A percentile compares a stretch with the other conserved stretches of the same genome.
Evolutionary conservation across 2,113 vertebrate genomes (phyloP).

Genomic region (Steatornis caripensis): DNA sequence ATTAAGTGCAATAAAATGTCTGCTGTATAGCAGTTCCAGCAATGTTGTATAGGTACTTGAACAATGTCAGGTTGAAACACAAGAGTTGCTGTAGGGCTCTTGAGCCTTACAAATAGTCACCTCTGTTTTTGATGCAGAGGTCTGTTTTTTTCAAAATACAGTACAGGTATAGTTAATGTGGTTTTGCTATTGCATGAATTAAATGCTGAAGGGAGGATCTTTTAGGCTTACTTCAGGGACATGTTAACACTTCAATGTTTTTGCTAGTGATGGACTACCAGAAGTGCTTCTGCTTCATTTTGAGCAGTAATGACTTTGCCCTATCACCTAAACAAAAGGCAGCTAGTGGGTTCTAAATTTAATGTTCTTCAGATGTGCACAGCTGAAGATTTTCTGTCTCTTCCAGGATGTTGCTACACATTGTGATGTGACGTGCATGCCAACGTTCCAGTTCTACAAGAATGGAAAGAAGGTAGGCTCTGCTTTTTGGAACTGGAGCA

Average conservation of each 20-base stretch:
- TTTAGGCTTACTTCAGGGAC: not conserved
- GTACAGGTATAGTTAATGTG: not conserved
- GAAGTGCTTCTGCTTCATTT: not conserved
- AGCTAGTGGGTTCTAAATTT: not conserved
- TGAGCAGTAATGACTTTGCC: not conserved
- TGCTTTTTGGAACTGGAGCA: not conserved
- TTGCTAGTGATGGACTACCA: not conserved
- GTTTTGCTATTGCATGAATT: not conserved
- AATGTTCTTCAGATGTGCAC: not conserved
- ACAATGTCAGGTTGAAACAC: not conserved
- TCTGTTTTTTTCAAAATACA: not conserved
- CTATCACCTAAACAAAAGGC: not conserved
- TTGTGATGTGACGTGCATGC: slow-evolving; percentile 86
- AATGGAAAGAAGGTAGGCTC: slow-evolving; percentile 75
- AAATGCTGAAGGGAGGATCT: not conserved
- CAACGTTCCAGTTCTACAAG: slow-evolving; percentile 92
- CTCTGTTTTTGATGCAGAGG: not conserved
- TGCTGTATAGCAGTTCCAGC: not conserved
- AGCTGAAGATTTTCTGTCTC: not conserved
- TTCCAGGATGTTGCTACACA: slow-evolving; percentile 79
- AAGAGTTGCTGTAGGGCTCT: not conserved
- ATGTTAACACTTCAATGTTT: not conserved
- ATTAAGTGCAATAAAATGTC: not conserved
- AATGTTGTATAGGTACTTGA: not conserved
- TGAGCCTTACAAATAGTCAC: not conserved